Conservation (phyloP, 1,140 invertebrate species). For the Saccostrea cuccullata region DNA sequence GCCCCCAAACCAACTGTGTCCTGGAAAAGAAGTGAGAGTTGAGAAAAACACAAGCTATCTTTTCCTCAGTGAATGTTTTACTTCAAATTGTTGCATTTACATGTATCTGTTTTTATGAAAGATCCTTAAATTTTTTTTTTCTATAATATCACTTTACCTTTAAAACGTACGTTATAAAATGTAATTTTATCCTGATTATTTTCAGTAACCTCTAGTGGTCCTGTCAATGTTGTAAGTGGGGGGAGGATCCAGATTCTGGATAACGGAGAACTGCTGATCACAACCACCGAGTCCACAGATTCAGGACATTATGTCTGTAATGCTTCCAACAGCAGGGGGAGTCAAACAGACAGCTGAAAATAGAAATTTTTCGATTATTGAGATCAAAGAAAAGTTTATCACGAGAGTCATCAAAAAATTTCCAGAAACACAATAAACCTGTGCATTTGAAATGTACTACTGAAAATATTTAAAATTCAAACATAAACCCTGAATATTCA, state of each 20-base stretch:
- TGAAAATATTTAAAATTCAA: neutral
- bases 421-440: no score
- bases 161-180: neutral
- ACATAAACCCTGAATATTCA: no score
- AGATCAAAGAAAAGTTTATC: no score
- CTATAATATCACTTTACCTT: neutral
- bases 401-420: no score
- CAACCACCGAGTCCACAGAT: conserved; percentile 86
- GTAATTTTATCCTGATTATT: neutral
- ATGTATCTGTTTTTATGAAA: no score
- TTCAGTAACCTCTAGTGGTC: conserved; percentile 44
- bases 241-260: conserved; percentile 89
- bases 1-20: conserved; percentile 93
- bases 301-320: conserved; percentile 93
- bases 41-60: neutral
- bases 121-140: no score
- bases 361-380: no score
- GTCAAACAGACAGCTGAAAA: conserved; percentile 88
- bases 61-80: neutral
- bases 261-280: conserved; percentile 92
- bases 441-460: conserved; percentile 83
- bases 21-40: conserved; percentile 83
- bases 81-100: no score
- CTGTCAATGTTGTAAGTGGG: conserved; percentile 74
- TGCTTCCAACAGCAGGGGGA: conserved; percentile 92